Percentiles rank a stretch among this genome's conserved stretches.
phyloP scores from a whole-genome alignment of 2,113 vertebrate species.

The Daphoenositta chrysoptera region DNA sequence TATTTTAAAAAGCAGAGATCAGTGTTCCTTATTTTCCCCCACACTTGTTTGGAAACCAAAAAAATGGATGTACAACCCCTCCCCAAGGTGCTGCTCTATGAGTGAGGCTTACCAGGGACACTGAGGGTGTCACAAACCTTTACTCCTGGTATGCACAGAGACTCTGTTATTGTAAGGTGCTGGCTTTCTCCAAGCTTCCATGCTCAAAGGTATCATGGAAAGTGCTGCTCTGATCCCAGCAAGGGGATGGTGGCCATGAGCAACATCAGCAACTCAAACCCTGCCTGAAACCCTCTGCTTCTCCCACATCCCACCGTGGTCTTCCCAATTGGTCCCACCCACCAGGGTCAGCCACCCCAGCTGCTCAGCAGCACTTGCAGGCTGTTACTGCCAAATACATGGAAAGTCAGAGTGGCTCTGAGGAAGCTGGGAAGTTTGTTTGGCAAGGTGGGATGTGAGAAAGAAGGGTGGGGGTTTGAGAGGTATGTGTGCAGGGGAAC shows the following conservation, averaged over 20 bases:
- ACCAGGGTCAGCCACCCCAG: not conserved
- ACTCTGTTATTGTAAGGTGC: not conserved
- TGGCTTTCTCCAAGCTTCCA: not conserved
- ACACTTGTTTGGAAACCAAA: not conserved
- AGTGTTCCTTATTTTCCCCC: not conserved
- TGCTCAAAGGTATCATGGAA: not conserved
- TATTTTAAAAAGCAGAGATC: not conserved
- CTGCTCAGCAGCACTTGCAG: not conserved
- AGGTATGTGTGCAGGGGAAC: not conserved
- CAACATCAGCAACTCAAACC: not conserved
- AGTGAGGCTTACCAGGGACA: not conserved
- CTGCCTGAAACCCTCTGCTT: not conserved
- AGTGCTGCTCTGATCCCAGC: not conserved
- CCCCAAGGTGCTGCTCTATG: not conserved
- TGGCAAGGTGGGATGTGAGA: not conserved
- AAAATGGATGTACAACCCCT: not conserved
- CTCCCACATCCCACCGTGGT: accelerated
- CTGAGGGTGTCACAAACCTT: not conserved
- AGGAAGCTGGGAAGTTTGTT: not conserved
- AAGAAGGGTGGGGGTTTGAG: not conserved
- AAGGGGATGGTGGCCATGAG: accelerated
- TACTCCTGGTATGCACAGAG: accelerated
- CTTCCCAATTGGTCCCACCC: not conserved
- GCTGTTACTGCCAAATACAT: not conserved
- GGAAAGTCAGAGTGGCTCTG: not conserved